These are phyloP conservation scores for Acrossocheilus wenchowensis DNA, from an alignment of 2,797 vertebrate species.

Conservation along the genomic window DNA sequence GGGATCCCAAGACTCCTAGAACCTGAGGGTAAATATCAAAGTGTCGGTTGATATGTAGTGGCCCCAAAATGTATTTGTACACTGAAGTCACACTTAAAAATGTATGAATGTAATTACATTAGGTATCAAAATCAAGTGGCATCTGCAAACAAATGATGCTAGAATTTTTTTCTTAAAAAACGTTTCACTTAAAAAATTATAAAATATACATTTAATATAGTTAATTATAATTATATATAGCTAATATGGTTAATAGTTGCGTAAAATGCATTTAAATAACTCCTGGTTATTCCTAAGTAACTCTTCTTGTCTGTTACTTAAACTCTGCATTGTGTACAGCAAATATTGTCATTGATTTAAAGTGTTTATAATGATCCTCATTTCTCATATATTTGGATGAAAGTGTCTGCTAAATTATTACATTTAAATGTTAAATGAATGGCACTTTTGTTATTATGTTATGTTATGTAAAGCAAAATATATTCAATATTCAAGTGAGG, in stretches of 20 bases:
- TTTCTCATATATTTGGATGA: background rate
- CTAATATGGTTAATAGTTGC: too few species aligned
- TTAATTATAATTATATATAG: too few species aligned
- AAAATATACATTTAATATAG: background rate
- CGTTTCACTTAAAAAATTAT: too few species aligned
- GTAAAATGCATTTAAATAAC: background rate
- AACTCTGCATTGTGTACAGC: background rate
- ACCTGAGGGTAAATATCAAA: conserved; percentile 85
- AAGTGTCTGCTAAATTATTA: background rate
- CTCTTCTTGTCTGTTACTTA: background rate
- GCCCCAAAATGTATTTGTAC: background rate
- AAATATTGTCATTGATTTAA: background rate
- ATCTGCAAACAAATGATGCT: background rate
- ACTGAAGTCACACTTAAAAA: background rate
- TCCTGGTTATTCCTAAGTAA: background rate
- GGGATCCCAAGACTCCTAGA: conserved; percentile 92
- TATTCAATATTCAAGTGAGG: background rate
- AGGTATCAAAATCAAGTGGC: background rate
- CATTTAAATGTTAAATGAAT: background rate
- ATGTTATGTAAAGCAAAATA: background rate
- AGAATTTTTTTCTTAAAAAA: background rate
- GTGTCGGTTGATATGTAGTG: background rate
- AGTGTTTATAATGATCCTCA: background rate
- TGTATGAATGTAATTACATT: background rate
- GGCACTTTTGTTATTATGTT: background rate